Evolutionary conservation across 2,888 invertebrate species (phyloP).

Genomic region (Orchesellides sinensis): DNA sequence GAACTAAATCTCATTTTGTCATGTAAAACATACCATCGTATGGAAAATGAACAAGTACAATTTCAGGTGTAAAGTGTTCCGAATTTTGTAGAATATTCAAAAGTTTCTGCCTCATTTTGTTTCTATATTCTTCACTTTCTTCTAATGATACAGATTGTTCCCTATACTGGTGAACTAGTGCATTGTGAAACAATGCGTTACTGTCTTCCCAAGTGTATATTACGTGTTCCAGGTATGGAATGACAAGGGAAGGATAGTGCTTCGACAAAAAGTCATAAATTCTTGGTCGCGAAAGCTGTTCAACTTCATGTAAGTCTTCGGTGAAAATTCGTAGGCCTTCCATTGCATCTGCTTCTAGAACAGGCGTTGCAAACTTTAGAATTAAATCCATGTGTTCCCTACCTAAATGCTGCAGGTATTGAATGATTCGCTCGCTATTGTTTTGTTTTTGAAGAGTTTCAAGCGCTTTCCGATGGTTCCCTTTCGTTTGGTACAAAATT

Average conservation of each 20-base stretch:
- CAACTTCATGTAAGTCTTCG: constrained; percentile 89
- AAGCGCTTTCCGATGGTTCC: constrained; percentile 88
- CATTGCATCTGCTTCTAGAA: constrained; percentile 89
- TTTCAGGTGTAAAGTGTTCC: constrained; percentile 89
- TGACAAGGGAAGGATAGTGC: constrained; percentile 87
- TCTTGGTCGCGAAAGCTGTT: constrained; percentile 90
- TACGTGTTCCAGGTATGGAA: constrained; percentile 96
- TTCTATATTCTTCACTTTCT: constrained; percentile 78
- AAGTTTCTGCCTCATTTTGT: constrained; percentile 82
- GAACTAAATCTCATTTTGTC: not conserved
- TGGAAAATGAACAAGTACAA: constrained; percentile 91
- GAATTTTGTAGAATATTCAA: constrained; percentile 90
- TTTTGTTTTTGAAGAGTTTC: constrained; percentile 90
- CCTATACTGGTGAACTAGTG: constrained; percentile 91
- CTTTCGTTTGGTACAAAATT: constrained; percentile 96
- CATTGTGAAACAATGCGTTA: constrained; percentile 92
- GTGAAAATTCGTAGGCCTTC: constrained; percentile 94
- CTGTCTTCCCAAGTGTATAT: constrained; percentile 93
- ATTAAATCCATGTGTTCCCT: constrained; percentile 90
- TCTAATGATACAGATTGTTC: constrained; percentile 80
- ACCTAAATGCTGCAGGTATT: constrained; percentile 90
- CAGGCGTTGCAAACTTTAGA: constrained; percentile 96
- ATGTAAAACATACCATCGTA: constrained; percentile 82
- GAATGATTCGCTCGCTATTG: constrained; percentile 87
- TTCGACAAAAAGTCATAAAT: constrained; percentile 93